Conservation (phyloP, 2,797 vertebrate species). For the Sorex maritimensis region DNA sequence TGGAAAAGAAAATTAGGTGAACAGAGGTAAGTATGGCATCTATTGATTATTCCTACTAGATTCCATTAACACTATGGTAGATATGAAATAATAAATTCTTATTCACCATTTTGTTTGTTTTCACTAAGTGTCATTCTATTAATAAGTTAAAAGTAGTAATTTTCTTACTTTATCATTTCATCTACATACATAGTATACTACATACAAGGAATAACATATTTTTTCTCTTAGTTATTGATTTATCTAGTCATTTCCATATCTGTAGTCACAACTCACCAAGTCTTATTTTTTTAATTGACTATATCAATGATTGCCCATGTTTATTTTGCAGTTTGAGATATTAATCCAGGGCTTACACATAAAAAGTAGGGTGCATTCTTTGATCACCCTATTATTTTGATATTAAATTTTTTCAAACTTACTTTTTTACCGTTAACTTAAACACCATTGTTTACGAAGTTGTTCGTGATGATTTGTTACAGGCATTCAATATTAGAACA, state of each 20-base stretch:
- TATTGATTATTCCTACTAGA: background rate
- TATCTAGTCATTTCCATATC: background rate
- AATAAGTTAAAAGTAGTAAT: too few relatives aligned
- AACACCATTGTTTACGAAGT: too few relatives aligned
- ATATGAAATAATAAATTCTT: too few relatives aligned
- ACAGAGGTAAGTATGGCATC: background rate
- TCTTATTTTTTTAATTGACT: background rate
- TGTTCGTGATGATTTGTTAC: too few relatives aligned
- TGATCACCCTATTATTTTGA: background rate
- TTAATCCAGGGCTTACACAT: too few relatives aligned
- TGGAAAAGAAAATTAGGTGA: too few relatives aligned
- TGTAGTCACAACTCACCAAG: background rate
- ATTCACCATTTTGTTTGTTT: too few relatives aligned
- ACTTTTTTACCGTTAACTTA: too few relatives aligned
- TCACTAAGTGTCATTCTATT: too few relatives aligned
- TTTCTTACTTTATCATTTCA: background rate
- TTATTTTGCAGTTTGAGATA: background rate
- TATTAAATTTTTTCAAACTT: too few relatives aligned
- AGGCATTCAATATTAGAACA: too few relatives aligned
- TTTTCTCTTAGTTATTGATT: background rate
- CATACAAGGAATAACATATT: background rate
- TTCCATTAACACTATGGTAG: background rate
- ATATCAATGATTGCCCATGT: background rate
- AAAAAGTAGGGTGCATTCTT: background rate
- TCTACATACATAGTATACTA: background rate